phyloP scores from a whole-genome alignment of 2,113 vertebrate species.

The Mustelus asterias region DNA sequence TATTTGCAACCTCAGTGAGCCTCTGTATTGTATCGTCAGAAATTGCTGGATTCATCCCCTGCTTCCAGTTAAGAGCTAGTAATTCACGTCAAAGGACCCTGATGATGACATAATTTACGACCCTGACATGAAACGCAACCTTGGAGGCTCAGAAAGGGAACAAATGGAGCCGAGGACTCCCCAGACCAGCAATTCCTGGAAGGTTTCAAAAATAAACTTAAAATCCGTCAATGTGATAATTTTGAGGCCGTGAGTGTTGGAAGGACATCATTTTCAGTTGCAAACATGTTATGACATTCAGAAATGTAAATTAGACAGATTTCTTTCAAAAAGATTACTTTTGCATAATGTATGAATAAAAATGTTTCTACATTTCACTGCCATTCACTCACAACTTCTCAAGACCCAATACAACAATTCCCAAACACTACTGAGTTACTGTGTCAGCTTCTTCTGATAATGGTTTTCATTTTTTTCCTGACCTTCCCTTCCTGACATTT shows the following conservation, averaged over 20 bases:
- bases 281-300: neutral
- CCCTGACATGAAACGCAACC: neutral
- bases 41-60: neutral
- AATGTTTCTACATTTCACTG: neutral
- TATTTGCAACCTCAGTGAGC: neutral
- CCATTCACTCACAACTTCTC: neutral
- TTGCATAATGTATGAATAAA: neutral
- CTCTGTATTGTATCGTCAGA: neutral
- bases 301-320: neutral
- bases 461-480: neutral
- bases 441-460: neutral
- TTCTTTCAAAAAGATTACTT: neutral
- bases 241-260: neutral
- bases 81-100: neutral
- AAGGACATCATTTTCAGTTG: neutral
- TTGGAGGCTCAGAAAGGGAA: neutral
- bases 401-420: neutral
- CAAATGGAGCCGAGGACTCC: neutral
- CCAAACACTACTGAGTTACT: neutral
- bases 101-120: neutral
- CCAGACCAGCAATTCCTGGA: neutral
- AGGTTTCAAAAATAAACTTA: neutral
- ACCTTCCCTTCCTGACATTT: neutral
- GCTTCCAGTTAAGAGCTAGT: neutral
- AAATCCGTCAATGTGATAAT: neutral